Evolutionary conservation across 2,888 invertebrate species (phyloP).

Genomic region (Tetropium fuscum): DNA sequence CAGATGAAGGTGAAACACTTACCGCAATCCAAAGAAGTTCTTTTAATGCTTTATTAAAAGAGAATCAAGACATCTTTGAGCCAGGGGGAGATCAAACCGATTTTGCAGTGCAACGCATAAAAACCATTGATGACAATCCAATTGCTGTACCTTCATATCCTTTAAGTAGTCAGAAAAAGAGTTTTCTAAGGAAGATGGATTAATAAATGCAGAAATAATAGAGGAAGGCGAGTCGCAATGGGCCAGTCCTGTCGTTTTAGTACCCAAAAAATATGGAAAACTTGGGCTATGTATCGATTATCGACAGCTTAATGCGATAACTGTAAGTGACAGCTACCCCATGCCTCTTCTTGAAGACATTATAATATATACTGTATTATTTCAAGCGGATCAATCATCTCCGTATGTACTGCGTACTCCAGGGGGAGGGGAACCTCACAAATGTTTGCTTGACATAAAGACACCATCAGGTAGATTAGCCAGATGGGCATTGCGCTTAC

Average conservation of each 20-base stretch:
- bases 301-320: conserved; percentile 40
- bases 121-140: conserved; percentile 34
- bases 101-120: background rate
- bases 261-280: conserved; percentile 49
- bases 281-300: conserved; percentile 41
- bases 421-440: background rate
- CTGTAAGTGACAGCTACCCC: conserved; percentile 29
- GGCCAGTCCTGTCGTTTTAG: conserved; percentile 56
- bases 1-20: background rate
- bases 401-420: background rate
- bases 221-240: conserved; percentile 61
- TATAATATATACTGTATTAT: background rate
- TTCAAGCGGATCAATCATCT: background rate
- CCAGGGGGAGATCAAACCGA: background rate
- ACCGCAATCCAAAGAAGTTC: background rate
- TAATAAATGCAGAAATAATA: conserved; percentile 50
- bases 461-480: background rate
- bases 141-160: conserved; percentile 55
- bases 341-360: background rate
- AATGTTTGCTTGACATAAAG: background rate
- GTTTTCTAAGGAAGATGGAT: conserved; percentile 42
- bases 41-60: background rate
- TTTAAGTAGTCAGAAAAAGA: conserved; percentile 47
- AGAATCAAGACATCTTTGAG: background rate
- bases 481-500: background rate